Evolutionary conservation across 2,797 vertebrate genomes (phyloP), one percentile per base, ranked within the genome.

Genomic region (Acipenser ruthenus): DNA sequence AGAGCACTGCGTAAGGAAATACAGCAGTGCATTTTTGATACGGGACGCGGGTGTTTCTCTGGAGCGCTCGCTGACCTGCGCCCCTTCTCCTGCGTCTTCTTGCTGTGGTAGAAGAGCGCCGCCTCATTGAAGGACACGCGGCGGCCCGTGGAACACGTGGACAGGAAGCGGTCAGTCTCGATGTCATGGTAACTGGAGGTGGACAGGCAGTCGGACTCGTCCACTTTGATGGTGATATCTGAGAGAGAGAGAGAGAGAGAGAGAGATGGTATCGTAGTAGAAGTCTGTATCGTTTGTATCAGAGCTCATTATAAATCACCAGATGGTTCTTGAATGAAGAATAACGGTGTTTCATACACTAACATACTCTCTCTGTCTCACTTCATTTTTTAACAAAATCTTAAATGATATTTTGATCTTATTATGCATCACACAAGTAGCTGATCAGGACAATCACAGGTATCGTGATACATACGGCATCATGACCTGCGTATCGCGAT

Each of bases 121-220:
- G 95, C 95, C 85, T 99, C 96, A 0, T 98, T 99, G 87, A 99
- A 99, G 78, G 96, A 99, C 73, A 99, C 96, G 0, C 96, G 87
- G 0, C 96, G 93, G n/a, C 93, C 93, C 0, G 85, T 93, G 78
- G 92, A 91, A 69, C 90, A 87, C 1, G 94, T 93, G 71, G 94
- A 94, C 70, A 99, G 90, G 86, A 99, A 98, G 65, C 93, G 90
- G 82, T 98, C 94, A 0, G 92, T 91, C 87, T 98, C 94, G 0
- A 82, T 86, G 73, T 94, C 91, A 48, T 90, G 90, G 72, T 87
- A 89, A 78, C 93, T 92, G 84, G 85, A 89, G 83, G 91, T 84
- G 0, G 93, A 94, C 75, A 92, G 79, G 80, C 93, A 90, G 61
- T 97, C 95, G 1, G 92, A 91, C 81, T 97, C 94, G 69, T 96